Evolutionary conservation across 2,797 vertebrate genomes (phyloP).

Genomic region (Echeneis naucrates): DNA sequence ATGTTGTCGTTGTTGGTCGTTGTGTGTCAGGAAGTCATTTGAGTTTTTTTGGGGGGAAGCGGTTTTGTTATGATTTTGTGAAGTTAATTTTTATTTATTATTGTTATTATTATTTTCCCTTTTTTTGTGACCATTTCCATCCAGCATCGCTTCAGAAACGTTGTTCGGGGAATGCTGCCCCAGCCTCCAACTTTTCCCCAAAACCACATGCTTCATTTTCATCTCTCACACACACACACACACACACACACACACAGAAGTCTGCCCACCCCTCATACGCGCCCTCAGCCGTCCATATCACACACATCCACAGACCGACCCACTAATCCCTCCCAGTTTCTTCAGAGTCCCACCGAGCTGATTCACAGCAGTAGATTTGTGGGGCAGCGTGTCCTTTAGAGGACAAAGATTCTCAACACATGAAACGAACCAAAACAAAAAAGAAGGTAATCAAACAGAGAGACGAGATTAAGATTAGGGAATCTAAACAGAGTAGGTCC

Average conservation of each 20-base stretch:
- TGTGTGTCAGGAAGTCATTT: constrained; percentile 63
- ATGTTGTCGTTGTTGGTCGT: constrained; percentile 28
- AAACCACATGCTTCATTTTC: constrained; percentile 48
- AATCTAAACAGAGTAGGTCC: no score
- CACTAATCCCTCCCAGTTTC: constrained; percentile 74
- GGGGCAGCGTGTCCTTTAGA: neutral
- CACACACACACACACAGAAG: constrained; percentile 25
- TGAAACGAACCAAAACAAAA: constrained; percentile 35
- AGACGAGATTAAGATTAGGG: constrained; percentile 23
- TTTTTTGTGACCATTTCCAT: constrained; percentile 71
- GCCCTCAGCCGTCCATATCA: constrained; percentile 56
- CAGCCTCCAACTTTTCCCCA: constrained; percentile 38
- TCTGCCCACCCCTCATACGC: constrained; percentile 50
- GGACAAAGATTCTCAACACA: constrained; percentile 34
- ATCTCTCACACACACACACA: constrained; percentile 39
- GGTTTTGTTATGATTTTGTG: constrained; percentile 39
- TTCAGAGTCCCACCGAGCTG: constrained; percentile 69
- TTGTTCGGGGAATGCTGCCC: constrained; percentile 73
- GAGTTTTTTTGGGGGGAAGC: constrained; percentile 46
- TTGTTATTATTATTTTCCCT: constrained; percentile 10
- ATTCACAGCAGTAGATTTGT: constrained; percentile 9
- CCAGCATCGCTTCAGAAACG: constrained; percentile 67
- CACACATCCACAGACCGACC: constrained; percentile 55
- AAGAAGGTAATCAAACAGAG: constrained; percentile 43
- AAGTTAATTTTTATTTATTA: constrained; percentile 37